Evolutionary conservation across 2,888 invertebrate species (phyloP), one percentile per base, ranked within the genome.

Genomic region (Galerucella nymphaeae): DNA sequence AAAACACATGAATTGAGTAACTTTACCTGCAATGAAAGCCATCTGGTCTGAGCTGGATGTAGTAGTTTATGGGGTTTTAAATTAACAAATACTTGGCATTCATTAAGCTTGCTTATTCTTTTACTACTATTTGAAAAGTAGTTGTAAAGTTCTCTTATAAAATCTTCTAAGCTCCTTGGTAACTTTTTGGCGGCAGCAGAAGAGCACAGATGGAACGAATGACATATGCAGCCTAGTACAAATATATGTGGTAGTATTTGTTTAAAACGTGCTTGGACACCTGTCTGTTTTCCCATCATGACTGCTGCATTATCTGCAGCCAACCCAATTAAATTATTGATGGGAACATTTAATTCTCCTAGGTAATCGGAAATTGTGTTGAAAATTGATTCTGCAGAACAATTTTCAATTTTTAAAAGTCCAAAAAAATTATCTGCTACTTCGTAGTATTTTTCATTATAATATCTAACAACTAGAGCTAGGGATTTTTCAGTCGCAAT

Each of bases 291-390:
- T 18, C 71, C 71, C 61, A 57, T 53, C 73, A 73, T 73, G 2
- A 64, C 73, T 14, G 66, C 13, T 23, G 70, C 73, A 57, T 70
- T 70, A 66, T 73, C 73, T 38, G 73, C 70, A n/a, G 70, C 73
- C 5, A 73, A 73, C 18, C 73, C 73, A n/a, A 73, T 65, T 23
- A 73, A 42, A 66, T 66, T 66, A 13, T 59, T 9, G 11, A 66
- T 53, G 8, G 66, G 66, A 16, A 71, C 62, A 14, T 66, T 30
- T 11, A 14, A 20, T 23, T 16, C 18, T 55, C 3, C 16, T 10
- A 72, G 6, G 45, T 63, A 62, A 16, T 55, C 30, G 8, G n/a
- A 2, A 30, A 72, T 67, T 63, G 38, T 42, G 2, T 45, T 18
- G 50, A 63, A 67, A 57, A 72, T 63, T 1, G 53, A 18, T 50